Base-by-base conservation (phyloP, 2,888 invertebrate genomes). In the Harpalus rubripes region DNA sequence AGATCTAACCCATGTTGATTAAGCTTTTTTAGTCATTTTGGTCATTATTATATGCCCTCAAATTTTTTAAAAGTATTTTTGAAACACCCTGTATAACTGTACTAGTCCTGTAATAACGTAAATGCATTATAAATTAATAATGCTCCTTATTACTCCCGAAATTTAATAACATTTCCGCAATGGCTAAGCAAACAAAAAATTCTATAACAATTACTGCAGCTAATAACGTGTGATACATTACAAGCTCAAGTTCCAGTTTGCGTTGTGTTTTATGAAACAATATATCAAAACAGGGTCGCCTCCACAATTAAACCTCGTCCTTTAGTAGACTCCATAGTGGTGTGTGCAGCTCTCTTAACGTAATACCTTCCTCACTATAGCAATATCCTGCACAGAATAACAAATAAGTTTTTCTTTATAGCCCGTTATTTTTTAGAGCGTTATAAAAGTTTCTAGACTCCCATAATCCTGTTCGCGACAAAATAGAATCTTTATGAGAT, bases 401-500 rank as follows among this genome's bases (percentile, higher is more conserved):
- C 72, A 74, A 74, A 74, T 74, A 74, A 74, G 44, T 74, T 74
- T 18, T 16, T 41, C 10, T 74, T 74, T 44, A 74, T 44, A 41
- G 44, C 15, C 72, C 72, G 72, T 74, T 74, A 74, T 74, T 74
- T 74, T 74, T 74, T 74, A 74, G 72, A 44, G 72, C 18, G 18
- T 41, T 44, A 74, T 74, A 74, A 74, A 74, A 74, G 72, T 74
- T 74, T 74, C 68, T 22, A 41, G 18, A 44, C 72, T 44, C 8
- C 41, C 18, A 74, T 74, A 74, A 74, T 74, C 41, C 72, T 18
- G 68, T 65, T n/a, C 26, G 68, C 16, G 72, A 74, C 41, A 44
- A 68, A 74, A 74, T 74, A 74, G 72, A 74, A 74, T 41, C 41
- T 74, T 74, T 74, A 74, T 74, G 44, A 15, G 72, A 74, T 44